These are phyloP conservation scores for Bimastos eiseni DNA, from an alignment of 2,888 invertebrate species.

Conservation along the genomic window DNA sequence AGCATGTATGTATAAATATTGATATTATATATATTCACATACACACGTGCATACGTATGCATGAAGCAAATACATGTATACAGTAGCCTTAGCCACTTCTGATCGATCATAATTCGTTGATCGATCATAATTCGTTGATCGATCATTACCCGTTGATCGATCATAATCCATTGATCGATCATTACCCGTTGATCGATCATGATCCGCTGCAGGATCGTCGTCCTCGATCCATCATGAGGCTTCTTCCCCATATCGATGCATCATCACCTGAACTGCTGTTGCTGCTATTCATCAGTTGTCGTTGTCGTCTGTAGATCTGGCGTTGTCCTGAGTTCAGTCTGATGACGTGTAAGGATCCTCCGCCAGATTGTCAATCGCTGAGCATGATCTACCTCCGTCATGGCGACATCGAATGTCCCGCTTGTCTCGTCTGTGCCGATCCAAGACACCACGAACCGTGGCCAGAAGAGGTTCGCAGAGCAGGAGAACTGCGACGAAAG, in stretches of 20 bases:
- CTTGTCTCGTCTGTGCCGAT: constrained; percentile 42
- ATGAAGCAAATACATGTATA: too few species aligned
- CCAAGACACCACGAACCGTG: constrained; percentile 26
- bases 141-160: too few species aligned
- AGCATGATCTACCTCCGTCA: constrained; percentile 44
- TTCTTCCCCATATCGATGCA: not conserved
- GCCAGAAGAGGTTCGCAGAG: constrained; percentile 14
- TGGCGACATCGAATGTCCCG: constrained; percentile 41
- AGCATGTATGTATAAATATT: too few species aligned
- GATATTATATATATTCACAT: too few species aligned
- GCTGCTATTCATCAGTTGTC: not conserved
- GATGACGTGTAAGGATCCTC: constrained; percentile 36
- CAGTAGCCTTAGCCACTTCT: too few species aligned
- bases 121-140: too few species aligned
- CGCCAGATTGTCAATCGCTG: constrained; percentile 34
- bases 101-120: too few species aligned
- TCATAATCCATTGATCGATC: not conserved
- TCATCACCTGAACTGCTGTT: not conserved
- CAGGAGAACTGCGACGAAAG: not conserved
- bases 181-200: too few species aligned
- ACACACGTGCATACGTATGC: too few species aligned
- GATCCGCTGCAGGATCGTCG: too few species aligned
- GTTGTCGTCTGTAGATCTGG: constrained; percentile 36
- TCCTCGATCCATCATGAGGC: too few species aligned
- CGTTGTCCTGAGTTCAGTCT: constrained; percentile 41